phyloP scores from a whole-genome alignment of 2,113 vertebrate species.

The Egretta garzetta region DNA sequence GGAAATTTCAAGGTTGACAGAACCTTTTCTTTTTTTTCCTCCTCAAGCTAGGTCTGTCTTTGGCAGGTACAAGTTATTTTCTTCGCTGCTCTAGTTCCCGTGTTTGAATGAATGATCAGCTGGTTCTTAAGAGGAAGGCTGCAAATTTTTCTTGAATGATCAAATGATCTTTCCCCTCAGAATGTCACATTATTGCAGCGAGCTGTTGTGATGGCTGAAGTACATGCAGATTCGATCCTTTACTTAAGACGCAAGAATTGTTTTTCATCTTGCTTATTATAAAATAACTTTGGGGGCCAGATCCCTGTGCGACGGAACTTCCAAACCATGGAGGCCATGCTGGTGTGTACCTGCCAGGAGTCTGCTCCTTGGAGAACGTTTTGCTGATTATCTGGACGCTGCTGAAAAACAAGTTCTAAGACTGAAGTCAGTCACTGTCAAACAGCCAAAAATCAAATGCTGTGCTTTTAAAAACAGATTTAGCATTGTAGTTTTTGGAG shows the following conservation, averaged over 20 bases:
- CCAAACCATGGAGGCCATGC: accelerated
- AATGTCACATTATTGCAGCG: background rate
- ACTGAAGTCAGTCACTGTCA: background rate
- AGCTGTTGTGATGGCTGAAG: accelerated
- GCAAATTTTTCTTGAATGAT: background rate
- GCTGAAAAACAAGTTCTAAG: background rate
- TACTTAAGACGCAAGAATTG: background rate
- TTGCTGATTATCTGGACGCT: background rate
- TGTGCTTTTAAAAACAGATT: background rate
- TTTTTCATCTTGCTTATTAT: background rate
- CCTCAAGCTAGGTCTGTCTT: background rate
- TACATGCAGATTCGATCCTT: no score
- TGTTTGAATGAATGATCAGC: constrained; percentile 72
- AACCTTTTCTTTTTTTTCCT: background rate
- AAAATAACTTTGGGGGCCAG: background rate
- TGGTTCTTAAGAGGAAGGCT: constrained; percentile 28
- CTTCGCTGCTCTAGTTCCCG: constrained; percentile 76
- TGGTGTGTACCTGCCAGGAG: background rate
- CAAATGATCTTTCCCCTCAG: background rate
- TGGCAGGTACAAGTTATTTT: constrained; percentile 76
- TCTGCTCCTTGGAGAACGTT: background rate
- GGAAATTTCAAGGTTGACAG: background rate
- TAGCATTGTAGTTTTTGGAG: background rate
- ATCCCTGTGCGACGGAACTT: background rate
- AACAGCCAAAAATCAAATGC: background rate